phyloP scores from a whole-genome alignment of 2,797 vertebrate genomes.

The Mormyrus proboscirostris region DNA sequence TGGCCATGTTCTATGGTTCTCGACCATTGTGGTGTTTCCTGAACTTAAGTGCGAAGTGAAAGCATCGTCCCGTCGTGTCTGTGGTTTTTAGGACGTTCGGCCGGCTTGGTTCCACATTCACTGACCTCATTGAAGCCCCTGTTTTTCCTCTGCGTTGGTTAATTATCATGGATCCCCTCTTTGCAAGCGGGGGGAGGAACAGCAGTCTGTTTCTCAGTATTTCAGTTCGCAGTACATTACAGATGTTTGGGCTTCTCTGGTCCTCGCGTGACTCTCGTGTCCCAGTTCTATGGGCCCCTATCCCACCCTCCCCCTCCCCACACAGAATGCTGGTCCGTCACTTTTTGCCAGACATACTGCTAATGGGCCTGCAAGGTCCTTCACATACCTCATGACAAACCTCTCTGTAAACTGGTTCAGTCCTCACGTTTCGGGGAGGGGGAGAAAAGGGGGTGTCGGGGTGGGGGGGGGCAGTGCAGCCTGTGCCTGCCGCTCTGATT shows the following conservation, averaged over 20 bases:
- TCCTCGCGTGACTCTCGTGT: conserved; percentile 61
- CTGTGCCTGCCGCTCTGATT: background rate
- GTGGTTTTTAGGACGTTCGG: background rate
- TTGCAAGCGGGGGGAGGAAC: background rate
- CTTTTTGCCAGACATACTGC: conserved; percentile 67
- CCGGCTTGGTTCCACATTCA: background rate
- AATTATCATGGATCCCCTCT: background rate
- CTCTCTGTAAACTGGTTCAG: conserved; percentile 56
- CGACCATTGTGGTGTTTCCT: background rate
- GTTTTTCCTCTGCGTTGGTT: background rate
- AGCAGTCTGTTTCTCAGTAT: background rate
- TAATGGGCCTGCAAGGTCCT: conserved; percentile 46
- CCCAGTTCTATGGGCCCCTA: conserved; percentile 55
- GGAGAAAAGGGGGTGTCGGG: conserved; percentile 42
- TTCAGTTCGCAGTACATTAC: background rate
- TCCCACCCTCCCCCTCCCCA: conserved; percentile 36
- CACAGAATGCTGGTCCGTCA: conserved; percentile 68
- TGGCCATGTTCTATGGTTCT: background rate
- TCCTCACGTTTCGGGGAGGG: conserved; percentile 47
- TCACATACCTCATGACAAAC: conserved; percentile 63
- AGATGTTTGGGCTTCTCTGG: conserved; percentile 35
- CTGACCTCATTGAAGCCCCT: background rate
- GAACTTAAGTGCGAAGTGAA: background rate
- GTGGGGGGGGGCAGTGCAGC: conserved; percentile 21
- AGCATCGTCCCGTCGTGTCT: background rate